A percentile compares a stretch with the other conserved stretches of the same genome.
Evolutionary conservation across 2,888 invertebrate genomes (phyloP).

Genomic region (Smittia aterrima): DNA sequence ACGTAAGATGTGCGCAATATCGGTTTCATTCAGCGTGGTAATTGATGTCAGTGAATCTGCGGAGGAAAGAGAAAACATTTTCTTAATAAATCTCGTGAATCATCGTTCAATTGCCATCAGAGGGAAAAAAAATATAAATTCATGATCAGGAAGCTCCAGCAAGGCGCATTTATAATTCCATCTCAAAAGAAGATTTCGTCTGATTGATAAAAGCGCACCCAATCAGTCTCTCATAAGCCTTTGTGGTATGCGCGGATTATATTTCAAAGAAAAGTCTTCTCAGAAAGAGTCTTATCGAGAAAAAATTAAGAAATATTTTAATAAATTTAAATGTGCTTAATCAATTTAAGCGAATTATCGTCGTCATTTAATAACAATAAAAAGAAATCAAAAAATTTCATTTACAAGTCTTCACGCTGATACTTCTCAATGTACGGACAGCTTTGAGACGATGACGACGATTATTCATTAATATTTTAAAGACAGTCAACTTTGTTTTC

Average conservation of each 20-base stretch:
- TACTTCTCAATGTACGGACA: background rate
- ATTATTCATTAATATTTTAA: too few species aligned
- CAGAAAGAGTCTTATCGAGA: background rate
- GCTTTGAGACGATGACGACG: too few species aligned
- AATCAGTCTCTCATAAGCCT: background rate
- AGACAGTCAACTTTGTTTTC: background rate
- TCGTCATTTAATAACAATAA: conserved; percentile 28
- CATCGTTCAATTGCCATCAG: background rate
- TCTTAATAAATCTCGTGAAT: background rate
- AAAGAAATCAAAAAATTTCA: background rate
- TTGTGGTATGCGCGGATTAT: background rate
- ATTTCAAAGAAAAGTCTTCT: background rate
- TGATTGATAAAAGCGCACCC: conserved; percentile 11
- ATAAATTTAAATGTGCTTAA: conserved; percentile 17
- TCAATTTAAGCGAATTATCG: conserved; percentile 28
- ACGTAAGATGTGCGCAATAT: background rate
- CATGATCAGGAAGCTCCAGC: background rate
- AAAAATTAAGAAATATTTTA: background rate
- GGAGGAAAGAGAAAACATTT: background rate
- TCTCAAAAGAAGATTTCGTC: background rate
- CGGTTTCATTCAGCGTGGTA: background rate
- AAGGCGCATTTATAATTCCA: background rate
- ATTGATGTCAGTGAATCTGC: conserved; percentile 1
- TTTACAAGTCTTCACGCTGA: conserved; percentile 5
- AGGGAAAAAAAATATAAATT: background rate